Conservation (phyloP, 2,888 invertebrate species). For the Drosophila niveifrons region DNA sequence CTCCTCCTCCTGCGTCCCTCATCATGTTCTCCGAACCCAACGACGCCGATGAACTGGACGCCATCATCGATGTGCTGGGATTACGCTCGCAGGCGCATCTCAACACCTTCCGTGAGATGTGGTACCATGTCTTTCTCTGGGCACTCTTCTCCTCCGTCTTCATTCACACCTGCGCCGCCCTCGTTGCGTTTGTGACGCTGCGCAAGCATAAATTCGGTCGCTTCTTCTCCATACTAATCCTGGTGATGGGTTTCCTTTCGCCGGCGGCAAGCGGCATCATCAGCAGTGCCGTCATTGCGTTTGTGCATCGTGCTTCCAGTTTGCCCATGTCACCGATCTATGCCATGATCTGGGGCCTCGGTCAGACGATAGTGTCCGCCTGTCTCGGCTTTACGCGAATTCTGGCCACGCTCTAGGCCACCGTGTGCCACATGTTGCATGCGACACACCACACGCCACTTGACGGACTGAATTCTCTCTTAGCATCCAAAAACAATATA, state of each 20-base stretch:
- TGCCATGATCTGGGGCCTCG: constrained; percentile 97
- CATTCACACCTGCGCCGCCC: constrained; percentile 95
- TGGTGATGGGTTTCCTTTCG: constrained; percentile 95
- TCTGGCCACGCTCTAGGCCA: constrained; percentile 93
- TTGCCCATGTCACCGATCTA: constrained; percentile 96
- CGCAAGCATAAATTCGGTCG: constrained; percentile 97
- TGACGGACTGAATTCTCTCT: constrained; percentile 40
- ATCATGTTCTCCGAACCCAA: constrained; percentile 83
- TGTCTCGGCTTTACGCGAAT: constrained; percentile 97
- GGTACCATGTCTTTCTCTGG: constrained; percentile 99
- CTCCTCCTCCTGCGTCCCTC: constrained; percentile 20
- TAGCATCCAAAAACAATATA: constrained; percentile 4
- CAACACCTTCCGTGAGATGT: constrained; percentile 95
- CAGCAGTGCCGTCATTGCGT: constrained; percentile 96
- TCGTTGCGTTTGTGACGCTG: constrained; percentile 95
- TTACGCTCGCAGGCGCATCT: constrained; percentile 89
- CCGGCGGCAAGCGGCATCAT: constrained; percentile 95
- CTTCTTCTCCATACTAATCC: constrained; percentile 94
- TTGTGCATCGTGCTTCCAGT: constrained; percentile 96
- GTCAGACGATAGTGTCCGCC: constrained; percentile 95
- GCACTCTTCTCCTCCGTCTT: constrained; percentile 97
- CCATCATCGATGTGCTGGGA: constrained; percentile 89
- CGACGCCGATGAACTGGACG: constrained; percentile 87
- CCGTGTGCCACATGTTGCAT: neutral
- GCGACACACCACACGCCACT: constrained; percentile 11